A percentile compares a stretch with the other conserved stretches of the same genome.
phyloP scores from a whole-genome alignment of 2,888 invertebrate genomes.

The Rambutsinella grinnellia region DNA sequence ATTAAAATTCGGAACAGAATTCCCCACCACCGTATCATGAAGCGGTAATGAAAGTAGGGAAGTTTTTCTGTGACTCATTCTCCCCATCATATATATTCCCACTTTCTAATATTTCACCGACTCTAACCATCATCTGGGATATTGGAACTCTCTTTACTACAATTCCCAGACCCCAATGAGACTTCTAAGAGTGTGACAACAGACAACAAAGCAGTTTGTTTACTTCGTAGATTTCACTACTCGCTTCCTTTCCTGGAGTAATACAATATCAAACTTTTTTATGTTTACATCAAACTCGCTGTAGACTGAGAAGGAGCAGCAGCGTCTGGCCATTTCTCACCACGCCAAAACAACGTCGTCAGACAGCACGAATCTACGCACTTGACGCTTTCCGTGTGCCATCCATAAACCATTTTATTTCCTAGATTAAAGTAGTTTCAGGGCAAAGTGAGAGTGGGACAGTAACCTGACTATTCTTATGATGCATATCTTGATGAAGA shows the following conservation, averaged over 20 bases:
- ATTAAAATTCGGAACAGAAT: too few species aligned
- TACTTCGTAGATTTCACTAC: not conserved
- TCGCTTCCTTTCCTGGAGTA: not conserved
- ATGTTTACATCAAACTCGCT: not conserved
- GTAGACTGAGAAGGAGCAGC: too few species aligned
- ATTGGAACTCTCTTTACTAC: not conserved
- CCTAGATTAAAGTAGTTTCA: too few species aligned
- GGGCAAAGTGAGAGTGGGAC: not conserved
- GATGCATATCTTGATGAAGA: too few species aligned
- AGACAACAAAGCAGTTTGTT: not conserved
- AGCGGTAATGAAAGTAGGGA: too few species aligned
- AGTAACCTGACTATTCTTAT: not conserved
- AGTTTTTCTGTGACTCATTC: too few species aligned
- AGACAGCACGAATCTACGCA: too few species aligned
- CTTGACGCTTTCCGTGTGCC: too few species aligned
- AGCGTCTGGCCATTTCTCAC: not conserved
- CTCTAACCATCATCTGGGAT: not conserved
- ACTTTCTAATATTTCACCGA: not conserved
- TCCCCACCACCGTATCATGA: too few species aligned
- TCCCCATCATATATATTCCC: too few species aligned
- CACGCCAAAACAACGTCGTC: not conserved
- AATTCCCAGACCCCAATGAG: not conserved
- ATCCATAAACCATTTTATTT: too few species aligned
- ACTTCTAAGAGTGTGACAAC: not conserved
- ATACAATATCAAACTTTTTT: not conserved